These are phyloP conservation scores for Crotalus horridus DNA, from an alignment of 2,113 vertebrate species.

Conservation along the genomic window DNA sequence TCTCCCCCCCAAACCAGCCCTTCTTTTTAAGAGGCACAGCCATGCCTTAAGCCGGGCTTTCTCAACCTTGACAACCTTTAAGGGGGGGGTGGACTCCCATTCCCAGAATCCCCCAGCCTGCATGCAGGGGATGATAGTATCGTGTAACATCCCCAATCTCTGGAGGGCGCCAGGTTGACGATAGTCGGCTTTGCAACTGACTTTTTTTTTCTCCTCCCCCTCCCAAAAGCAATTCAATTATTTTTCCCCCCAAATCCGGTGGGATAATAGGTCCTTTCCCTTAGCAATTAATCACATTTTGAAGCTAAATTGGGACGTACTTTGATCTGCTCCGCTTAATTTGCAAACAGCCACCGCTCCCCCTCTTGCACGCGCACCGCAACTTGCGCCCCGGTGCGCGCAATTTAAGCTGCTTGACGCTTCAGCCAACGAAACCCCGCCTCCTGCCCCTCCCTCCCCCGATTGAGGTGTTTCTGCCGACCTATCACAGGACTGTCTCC, in stretches of 20 bases:
- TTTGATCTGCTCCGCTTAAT: rapidly evolving
- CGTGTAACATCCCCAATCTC: neutral
- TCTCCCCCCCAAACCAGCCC: neutral
- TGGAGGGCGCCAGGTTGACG: neutral
- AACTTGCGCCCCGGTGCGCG: too few species aligned
- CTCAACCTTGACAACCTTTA: neutral
- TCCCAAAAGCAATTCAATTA: neutral
- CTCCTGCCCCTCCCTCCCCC: neutral
- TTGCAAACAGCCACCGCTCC: too few species aligned
- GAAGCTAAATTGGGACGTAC: rapidly evolving
- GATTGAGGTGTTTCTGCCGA: neutral
- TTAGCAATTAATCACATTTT: neutral
- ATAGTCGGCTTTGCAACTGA: neutral
- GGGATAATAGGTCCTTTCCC: neutral
- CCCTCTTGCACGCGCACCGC: neutral
- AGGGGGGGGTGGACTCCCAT: neutral
- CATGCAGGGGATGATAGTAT: neutral
- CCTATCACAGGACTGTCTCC: neutral
- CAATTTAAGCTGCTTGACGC: neutral
- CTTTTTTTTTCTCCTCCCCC: neutral
- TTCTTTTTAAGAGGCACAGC: neutral
- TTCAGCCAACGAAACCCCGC: neutral
- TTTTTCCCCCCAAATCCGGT: neutral
- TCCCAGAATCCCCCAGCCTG: neutral
- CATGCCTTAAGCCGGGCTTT: neutral